Base-by-base conservation (phyloP, 2,797 vertebrate genomes). In the Syngnathus rostellatus region DNA sequence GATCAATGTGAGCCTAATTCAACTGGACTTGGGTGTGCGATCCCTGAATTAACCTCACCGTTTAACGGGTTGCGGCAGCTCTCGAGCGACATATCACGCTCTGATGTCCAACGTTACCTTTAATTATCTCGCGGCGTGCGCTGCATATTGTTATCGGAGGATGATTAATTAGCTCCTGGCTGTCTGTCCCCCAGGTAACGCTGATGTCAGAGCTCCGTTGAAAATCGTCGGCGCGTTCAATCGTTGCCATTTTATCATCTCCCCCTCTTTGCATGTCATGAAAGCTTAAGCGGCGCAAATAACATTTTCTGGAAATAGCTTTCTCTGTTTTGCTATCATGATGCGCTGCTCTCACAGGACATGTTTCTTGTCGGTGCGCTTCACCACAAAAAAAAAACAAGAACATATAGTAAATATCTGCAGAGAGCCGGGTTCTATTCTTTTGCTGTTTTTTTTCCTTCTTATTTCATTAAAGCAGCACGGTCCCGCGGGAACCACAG, bases 391-490 rank as follows among this genome's bases (percentile, higher is more conserved):
- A 74, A 50, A 40, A 68, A 68, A 61, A 65, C 38, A 40, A 71
- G 73, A 71, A 73, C 53, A 61, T 70, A 64, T 40, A 64, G 64
- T 72, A 60, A 74, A 76, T 72, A 68, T 81, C 72, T 76, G 65
- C 64, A 73, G 68, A 69, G 54, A 71, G 48, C 55, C 68, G 54
- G 62, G 48, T 71, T 77, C 72, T 66, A 69, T 78, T 85, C 69
- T 80, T 80, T 80, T 75, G 72, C 73, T 66, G 65, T 71, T 69
- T 46, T 85, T 83, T 85, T 83, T 73, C 73, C 70, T 43, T 82
- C 69, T 60, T 72, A 83, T 81, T 83, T 86, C 68, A 74, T 81
- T 80, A 84, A 69, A 81, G 77, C 68, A 71, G 74, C 74, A 62
- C 14, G 41, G 67, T 77, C 75, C 84, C 72, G 68, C 3, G 16